Evolutionary conservation across 2,888 invertebrate species (phyloP), one percentile per base, ranked within the genome.

Genomic region (Trissolcus japonicus): DNA sequence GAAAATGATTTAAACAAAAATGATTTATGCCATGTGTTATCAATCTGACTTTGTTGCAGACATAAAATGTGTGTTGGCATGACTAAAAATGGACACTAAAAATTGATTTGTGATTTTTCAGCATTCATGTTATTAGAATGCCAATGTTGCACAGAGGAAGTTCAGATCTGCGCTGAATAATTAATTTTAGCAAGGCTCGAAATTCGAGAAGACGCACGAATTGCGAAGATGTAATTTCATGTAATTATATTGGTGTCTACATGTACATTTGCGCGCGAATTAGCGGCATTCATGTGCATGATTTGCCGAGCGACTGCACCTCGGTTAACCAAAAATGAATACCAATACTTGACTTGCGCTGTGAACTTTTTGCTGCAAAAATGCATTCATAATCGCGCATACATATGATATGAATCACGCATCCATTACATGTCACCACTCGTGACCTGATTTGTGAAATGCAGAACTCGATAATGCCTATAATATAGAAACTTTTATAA

Each of bases 251-350:
- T 11, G 43, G 46, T 61, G 48, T 2, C 55, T 69, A 68, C 35
- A 55, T 55, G 46, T 1, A 46, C 55, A 35, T 35, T 7, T 59
- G 17, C 13, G 46, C 19, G 54, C 46, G 51, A 46, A 40, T 46
- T 51, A 29, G 35, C 14, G 53, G 57, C 59, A 46, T 67, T 50
- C 51, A 40, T 51, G 46, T 41, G 17, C 35, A 67, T 46, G 59
- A 53, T 1, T 46, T 43, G 59, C n/a, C 51, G 16, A 48, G 35
- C 17, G 35, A 68, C 69, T 50, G 16, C 43, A 35, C 25, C 25
- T 35, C 50, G 29, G 62, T 16, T 43, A 43, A 50, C 62, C 62
- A 71, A 71, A 71, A 62, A 62, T 71, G 62, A 62, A 71, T 53
- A 25, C 17, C 54, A 35, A 40, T 48, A 68, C 25, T 62, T 61